Base-by-base conservation (phyloP, 2,888 invertebrate species). In the Nemotelus pantherinus region DNA sequence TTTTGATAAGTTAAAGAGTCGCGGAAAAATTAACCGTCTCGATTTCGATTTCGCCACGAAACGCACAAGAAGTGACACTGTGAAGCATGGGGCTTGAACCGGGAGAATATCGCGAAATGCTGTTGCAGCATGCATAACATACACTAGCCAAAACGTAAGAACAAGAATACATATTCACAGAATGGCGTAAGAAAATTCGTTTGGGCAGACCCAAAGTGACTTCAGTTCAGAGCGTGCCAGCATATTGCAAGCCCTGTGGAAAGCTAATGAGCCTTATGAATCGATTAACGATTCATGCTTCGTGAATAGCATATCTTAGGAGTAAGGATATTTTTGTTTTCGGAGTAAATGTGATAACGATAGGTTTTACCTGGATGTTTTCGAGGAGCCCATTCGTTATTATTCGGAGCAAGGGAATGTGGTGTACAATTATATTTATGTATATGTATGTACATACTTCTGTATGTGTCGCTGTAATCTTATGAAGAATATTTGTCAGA, bases 261-360 rank as follows among this genome's bases (percentile, higher is more conserved):
- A 76, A 76, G 53, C 65, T 76, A 76, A 76, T 76, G 76, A 76
- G 76, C 65, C 76, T 55, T 55, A 44, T 43, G 76, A 76, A 64
- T 76, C 76, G 76, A 76, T 76, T 76, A 76, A 65, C 65, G 55
- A 25, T 76, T 76, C 76, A 76, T 65, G 76, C 76, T 76, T 55
- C 76, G 76, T 76, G 76, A 76, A 44, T 43, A 53, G 76, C 50
- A 76, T 76, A 65, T 74, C 74, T 63, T 63, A 60, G 2, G 60
- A 44, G 48, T 63, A 74, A 74, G 74, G 63, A 48, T 48, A 74
- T 60, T 9, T 58, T 45, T 45, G 43, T 25, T 25, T 25, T 25
- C 5, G 39, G 58, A 58, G 6, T 25, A 39, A 4, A 39, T 58
- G 25, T 58, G n/a, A 1, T 10, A n/a, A 39, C 5, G 5, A 58